These are phyloP conservation scores for Dendropsophus ebraccatus DNA, from an alignment of 2,113 vertebrate genomes.

Conservation along the genomic window DNA sequence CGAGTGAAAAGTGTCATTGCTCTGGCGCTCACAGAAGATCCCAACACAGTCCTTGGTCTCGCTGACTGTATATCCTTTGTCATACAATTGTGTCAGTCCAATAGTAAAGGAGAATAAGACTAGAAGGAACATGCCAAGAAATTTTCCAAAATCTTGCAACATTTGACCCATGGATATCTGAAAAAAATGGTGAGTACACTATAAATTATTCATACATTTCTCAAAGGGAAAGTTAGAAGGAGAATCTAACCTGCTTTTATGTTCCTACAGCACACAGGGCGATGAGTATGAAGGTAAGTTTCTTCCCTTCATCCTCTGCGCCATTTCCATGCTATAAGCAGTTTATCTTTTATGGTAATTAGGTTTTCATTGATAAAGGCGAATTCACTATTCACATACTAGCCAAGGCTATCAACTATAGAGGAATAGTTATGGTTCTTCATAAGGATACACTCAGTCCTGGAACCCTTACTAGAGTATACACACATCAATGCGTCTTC, in stretches of 20 bases:
- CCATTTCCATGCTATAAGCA: too few relatives aligned
- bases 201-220: background rate
- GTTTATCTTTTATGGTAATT: too few relatives aligned
- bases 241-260: too few relatives aligned
- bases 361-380: background rate
- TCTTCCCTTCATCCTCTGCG: too few relatives aligned
- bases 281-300: too few relatives aligned
- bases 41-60: constrained; percentile 88
- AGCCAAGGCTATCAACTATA: background rate
- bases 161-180: constrained; percentile 99
- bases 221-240: too few relatives aligned
- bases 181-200: background rate
- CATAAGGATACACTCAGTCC: background rate
- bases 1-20: constrained; percentile 95
- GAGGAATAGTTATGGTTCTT: background rate
- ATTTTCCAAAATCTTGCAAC: constrained; percentile 98
- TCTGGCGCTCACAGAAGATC: constrained; percentile 93
- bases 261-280: too few relatives aligned
- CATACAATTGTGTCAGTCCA: constrained; percentile 94
- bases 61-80: constrained; percentile 76
- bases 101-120: constrained; percentile 98
- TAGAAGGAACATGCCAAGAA: constrained; percentile 95
- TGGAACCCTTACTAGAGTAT: background rate
- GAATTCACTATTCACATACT: background rate
- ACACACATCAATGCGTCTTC: background rate